These are phyloP conservation scores for Synergus laeviventris DNA, from an alignment of 2,888 invertebrate species.

Conservation along the genomic window DNA sequence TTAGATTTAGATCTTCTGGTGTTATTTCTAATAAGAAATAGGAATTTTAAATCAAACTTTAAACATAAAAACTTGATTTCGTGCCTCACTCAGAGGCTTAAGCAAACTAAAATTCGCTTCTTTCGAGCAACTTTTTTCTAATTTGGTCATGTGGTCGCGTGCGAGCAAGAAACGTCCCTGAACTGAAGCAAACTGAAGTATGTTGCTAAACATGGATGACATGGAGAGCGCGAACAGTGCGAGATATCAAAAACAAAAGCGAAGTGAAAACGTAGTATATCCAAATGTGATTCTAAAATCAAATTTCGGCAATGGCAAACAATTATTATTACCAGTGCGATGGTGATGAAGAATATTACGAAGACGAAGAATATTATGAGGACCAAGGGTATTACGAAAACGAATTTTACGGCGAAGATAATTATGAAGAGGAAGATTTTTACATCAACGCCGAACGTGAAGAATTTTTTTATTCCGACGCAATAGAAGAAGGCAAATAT, in stretches of 20 bases:
- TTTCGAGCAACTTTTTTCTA: not conserved
- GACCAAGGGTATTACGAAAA: not conserved
- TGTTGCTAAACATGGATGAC: not conserved
- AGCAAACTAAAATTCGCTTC: not conserved
- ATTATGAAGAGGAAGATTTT: not conserved
- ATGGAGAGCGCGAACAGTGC: not conserved
- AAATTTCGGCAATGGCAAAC: not conserved
- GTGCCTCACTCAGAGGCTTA: not conserved
- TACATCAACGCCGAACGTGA: not conserved
- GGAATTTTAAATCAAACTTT: not conserved
- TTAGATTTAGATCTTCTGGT: not conserved
- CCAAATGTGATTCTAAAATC: not conserved
- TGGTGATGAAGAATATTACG: not conserved
- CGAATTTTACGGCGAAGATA: not conserved
- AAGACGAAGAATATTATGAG: not conserved
- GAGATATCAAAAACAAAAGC: not conserved
- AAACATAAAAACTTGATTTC: not conserved
- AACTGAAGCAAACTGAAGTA: not conserved
- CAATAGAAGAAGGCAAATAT: no score
- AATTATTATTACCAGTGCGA: not conserved
- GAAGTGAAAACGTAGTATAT: not conserved
- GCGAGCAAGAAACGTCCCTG: not conserved
- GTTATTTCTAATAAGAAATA: not conserved
- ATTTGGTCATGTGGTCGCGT: not conserved
- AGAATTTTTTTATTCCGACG: not conserved